Conservation (phyloP, 1,140 invertebrate species). For the Micrasema minimum region DNA sequence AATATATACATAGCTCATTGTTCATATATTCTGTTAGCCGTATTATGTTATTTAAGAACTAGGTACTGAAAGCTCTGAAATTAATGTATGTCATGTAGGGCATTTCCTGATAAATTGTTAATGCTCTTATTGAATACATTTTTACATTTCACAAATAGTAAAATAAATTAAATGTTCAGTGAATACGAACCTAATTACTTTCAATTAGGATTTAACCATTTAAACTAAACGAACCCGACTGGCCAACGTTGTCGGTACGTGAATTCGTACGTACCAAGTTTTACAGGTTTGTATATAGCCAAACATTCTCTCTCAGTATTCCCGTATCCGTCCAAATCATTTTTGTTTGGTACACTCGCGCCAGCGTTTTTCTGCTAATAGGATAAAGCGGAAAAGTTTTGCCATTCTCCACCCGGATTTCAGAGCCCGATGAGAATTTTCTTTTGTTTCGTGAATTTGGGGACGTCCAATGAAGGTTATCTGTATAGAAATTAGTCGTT, state of each 20-base stretch:
- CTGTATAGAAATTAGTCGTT: slow-evolving; percentile 31
- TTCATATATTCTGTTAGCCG: no score
- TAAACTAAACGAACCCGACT: slow-evolving; percentile 17
- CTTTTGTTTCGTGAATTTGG: slow-evolving; percentile 35
- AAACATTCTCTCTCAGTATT: slow-evolving; percentile 19
- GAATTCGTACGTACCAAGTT: neutral
- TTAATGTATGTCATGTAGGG: no score
- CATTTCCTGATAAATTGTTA: no score
- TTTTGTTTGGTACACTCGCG: slow-evolving; percentile 33
- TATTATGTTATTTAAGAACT: no score
- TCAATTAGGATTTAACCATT: slow-evolving; percentile 22
- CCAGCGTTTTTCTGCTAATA: slow-evolving; percentile 40
- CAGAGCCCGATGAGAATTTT: slow-evolving; percentile 41
- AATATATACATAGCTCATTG: no score
- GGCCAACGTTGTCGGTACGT: neutral
- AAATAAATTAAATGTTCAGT: neutral
- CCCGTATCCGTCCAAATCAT: slow-evolving; percentile 33
- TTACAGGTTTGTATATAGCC: neutral
- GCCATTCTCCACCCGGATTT: slow-evolving; percentile 39
- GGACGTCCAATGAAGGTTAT: slow-evolving; percentile 25
- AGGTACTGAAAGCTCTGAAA: no score
- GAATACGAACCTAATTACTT: slow-evolving; percentile 12
- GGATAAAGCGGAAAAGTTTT: slow-evolving; percentile 44
- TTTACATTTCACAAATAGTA: neutral
- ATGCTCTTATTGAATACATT: neutral